Base-by-base conservation (phyloP, 2,797 vertebrate genomes). In the Chelonia mydas region DNA sequence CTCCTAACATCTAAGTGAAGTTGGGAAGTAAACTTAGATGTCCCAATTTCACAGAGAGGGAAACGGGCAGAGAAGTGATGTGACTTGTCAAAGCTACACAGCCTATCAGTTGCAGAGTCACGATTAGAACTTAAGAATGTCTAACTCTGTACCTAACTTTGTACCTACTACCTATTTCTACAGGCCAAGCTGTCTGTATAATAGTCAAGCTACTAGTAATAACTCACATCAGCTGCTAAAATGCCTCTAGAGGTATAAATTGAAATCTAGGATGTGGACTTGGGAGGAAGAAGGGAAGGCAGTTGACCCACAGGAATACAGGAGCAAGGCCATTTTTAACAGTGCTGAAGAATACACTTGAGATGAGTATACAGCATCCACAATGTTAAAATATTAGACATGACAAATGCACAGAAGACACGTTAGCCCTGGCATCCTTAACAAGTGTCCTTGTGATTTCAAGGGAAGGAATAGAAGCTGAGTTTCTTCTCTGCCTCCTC, bases 181-280 rank as follows among this genome's bases (percentile, higher is more conserved):
- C 16, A 81, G 25, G 21, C 15, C n/a, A 41, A 86, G 7, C 11
- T 89, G 25, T 7, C 21, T 88, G 84, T 88, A 31, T 33, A 81
- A 65, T 0, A 47, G 7, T 5, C 28, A 84, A 77, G 31, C 4
- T 6, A 1, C 45, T 59, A 7, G 45, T n/a, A 0, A 0, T 19
- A 6, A 11, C n/a, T 49, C 12, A 7, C 50, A 88, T 87, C 76
- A 93, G 55, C 4, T 3, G 11, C 37, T 90, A 33, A 84, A 54
- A 76, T 61, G 17, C 2, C 1, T 87, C 11, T 19, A 59, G 1
- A 27, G 17, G 27, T 51, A 61, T 92, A 91, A 86, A 92, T 59
- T 12, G 76, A 9, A 77, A 3, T 86, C 88, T 77, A 89, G 81
- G n/a, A 80, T 72, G 19, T 37, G n/a, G 41, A 31, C 3, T 74